Percentiles rank a stretch among this genome's conserved stretches.
These are phyloP conservation scores for Tetranychus urticae DNA, from an alignment of 1,140 invertebrate species.

Conservation along the genomic window DNA sequence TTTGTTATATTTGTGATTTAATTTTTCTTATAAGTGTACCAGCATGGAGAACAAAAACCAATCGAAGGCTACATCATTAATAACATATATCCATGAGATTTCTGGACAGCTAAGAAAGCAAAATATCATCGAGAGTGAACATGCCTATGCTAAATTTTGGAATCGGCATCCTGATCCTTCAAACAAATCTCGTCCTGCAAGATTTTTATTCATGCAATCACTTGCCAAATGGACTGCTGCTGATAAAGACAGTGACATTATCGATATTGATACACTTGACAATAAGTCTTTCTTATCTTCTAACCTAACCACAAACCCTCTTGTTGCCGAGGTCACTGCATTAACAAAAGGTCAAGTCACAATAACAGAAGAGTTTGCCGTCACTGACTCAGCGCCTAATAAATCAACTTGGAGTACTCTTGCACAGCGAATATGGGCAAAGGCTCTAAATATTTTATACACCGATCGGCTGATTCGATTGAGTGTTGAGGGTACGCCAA, in stretches of 20 bases:
- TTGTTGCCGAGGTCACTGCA: not conserved
- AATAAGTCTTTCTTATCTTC: slow-evolving; percentile 17
- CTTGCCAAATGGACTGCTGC: slow-evolving; percentile 13
- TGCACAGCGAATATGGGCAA: slow-evolving; percentile 38
- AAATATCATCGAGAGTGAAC: slow-evolving; percentile 27
- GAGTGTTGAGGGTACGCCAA: slow-evolving; percentile 24
- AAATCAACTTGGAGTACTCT: slow-evolving; percentile 37
- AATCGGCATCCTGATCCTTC: slow-evolving; percentile 38
- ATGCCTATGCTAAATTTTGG: slow-evolving; percentile 41
- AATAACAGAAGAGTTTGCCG: not conserved
- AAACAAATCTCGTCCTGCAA: slow-evolving; percentile 32
- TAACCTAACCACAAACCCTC: slow-evolving; percentile 8
- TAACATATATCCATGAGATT: slow-evolving; percentile 10
- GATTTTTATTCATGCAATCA: slow-evolving; percentile 22
- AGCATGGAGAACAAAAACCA: too few relatives aligned
- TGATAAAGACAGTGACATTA: not conserved
- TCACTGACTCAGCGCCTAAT: not conserved
- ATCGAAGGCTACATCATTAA: too few relatives aligned
- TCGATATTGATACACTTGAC: not conserved
- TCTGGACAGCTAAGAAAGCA: slow-evolving; percentile 14
- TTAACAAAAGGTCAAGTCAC: not conserved
- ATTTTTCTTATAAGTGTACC: too few relatives aligned
- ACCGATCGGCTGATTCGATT: slow-evolving; percentile 40
- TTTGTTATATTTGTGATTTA: too few relatives aligned
- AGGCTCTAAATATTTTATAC: slow-evolving; percentile 40